phyloP scores from a whole-genome alignment of 37 sponge, comb jelly and placozoan genomes.

The Halisarca cf. caerulea region DNA sequence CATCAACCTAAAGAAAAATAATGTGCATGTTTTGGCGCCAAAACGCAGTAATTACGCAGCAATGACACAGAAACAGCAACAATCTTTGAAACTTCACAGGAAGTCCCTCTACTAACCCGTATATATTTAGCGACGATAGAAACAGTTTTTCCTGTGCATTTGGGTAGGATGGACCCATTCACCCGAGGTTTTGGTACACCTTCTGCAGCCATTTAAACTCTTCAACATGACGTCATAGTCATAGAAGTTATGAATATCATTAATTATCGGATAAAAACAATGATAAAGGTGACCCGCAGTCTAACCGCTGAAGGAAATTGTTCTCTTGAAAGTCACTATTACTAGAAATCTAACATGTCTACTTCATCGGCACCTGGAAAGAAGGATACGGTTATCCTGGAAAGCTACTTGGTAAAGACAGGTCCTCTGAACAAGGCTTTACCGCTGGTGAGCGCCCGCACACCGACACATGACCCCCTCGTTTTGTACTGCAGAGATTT shows the following conservation, averaged over 20 bases:
- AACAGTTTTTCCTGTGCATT: constrained; percentile 51
- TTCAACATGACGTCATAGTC: too few relatives aligned
- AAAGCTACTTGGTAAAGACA: constrained; percentile 76
- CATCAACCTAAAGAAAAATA: constrained; percentile 10
- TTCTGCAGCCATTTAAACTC: constrained; percentile 18
- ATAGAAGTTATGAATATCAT: background rate
- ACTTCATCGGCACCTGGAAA: background rate
- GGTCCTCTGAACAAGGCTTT: constrained; percentile 64
- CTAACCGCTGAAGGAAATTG: background rate
- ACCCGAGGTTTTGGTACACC: constrained; percentile 51
- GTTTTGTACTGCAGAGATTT: too few relatives aligned
- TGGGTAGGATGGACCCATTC: constrained; percentile 71
- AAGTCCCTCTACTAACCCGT: constrained; percentile 35
- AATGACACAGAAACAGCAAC: too few relatives aligned
- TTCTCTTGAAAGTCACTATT: too few relatives aligned
- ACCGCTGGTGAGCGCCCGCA: constrained; percentile 27
- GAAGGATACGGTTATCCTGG: constrained; percentile 51
- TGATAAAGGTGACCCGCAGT: background rate
- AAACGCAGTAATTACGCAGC: too few relatives aligned
- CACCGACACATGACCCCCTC: background rate
- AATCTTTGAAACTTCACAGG: background rate
- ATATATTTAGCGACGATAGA: constrained; percentile 64
- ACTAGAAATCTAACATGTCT: constrained; percentile 24
- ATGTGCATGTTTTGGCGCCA: background rate
- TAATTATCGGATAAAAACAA: background rate